Base-by-base conservation (phyloP, 2,888 invertebrate species). In the Drosophila emarginata region DNA sequence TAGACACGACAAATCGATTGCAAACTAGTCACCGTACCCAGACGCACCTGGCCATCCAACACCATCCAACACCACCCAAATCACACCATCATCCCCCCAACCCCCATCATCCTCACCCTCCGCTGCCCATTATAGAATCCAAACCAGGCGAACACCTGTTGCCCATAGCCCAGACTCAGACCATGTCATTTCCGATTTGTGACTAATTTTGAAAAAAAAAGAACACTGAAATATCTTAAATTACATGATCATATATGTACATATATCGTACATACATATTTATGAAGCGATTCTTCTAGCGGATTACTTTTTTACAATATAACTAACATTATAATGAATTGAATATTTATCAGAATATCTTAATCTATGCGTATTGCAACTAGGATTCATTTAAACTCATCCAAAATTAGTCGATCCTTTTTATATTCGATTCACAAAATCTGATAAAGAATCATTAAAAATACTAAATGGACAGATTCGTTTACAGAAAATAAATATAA, bases 1-100 rank as follows among this genome's bases (percentile, higher is more conserved):
- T 81, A 80, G 61, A 81, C 81, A 87, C 81, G 87, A 82, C 81
- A 82, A 82, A 83, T 87, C 86, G 86, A 83, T 83, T 83, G 86
- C 86, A 78, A 72, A 45, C 45, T 71, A 39, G 59, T 53, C 61
- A 28, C 58, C 72, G 67, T 79, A 82, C 73, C 73, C 78, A 78
- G 66, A 74, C 68, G 64, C 87, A 86, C 76, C 87, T 80, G 87
- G 77, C 12, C 78, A 77, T 67, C 60, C 45, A 68, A 18, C 18
- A 18, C 18, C 23, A 28, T 9, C 60, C 32, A 5, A 15, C 23
- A 26, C 72, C 2, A 32, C 59, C 65, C 32, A 32, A 32, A 32
- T 32, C 32, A 32, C 64, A 23, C 7, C 18, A 18, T 0, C 4
- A 32, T 6, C 3, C 15, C 12, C 11, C 64, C 4, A 32, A 28